phyloP scores from a whole-genome alignment of 2,888 invertebrate genomes.

The Bursaphelenchus okinawaensis region DNA sequence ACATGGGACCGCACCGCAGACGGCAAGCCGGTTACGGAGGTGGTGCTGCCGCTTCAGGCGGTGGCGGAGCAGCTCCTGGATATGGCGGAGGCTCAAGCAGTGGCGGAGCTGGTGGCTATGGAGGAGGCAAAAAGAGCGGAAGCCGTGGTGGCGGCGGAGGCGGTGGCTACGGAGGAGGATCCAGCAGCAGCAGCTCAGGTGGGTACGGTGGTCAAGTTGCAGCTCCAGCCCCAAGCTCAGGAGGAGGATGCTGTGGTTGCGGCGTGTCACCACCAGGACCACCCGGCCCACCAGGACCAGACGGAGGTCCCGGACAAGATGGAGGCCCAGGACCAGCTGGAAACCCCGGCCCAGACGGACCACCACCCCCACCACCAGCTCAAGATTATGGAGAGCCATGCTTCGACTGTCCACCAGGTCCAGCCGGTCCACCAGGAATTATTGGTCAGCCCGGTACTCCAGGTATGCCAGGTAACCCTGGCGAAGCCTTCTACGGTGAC shows the following conservation, averaged over 20 bases:
- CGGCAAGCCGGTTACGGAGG: constrained; percentile 28
- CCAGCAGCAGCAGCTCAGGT: no score
- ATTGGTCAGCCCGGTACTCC: background rate
- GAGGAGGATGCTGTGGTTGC: constrained; percentile 40
- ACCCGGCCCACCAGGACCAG: constrained; percentile 35
- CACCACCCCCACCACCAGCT: constrained; percentile 5
- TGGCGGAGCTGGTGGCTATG: background rate
- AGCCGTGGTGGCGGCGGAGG: background rate
- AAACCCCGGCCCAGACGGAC: constrained; percentile 6
- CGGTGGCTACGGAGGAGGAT: no score
- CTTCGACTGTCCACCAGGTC: background rate
- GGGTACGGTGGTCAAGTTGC: background rate
- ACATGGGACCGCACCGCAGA: constrained; percentile 18
- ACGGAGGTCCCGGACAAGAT: constrained; percentile 32
- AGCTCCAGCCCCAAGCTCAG: background rate
- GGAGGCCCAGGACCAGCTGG: constrained; percentile 29
- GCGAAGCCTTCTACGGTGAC: constrained; percentile 12
- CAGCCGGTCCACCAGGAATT: background rate
- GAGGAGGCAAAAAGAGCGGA: background rate
- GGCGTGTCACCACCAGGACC: constrained; percentile 38
- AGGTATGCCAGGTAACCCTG: background rate
- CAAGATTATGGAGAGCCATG: background rate
- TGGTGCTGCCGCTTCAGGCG: constrained; percentile 1
- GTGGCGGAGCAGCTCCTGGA: background rate
- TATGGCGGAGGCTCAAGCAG: constrained; percentile 7